Conservation (phyloP, 1,140 invertebrate species). For the Triops longicaudatus region DNA sequence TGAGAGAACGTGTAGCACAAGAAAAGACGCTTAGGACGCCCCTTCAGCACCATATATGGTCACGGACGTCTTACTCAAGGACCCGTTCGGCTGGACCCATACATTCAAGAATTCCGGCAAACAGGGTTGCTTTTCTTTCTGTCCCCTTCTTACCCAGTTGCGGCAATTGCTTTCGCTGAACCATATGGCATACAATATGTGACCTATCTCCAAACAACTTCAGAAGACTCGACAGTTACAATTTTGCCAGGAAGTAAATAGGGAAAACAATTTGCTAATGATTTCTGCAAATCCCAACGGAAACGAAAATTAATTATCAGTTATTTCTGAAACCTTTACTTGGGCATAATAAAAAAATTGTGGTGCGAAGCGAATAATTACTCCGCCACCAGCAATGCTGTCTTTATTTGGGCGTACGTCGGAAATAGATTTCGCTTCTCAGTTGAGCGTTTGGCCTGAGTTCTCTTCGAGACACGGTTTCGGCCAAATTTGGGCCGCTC, state of each 20-base stretch:
- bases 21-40: slow-evolving; percentile 9
- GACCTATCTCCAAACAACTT: background rate
- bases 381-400: slow-evolving; percentile 5
- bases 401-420: slow-evolving; percentile 4
- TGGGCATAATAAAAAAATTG: background rate
- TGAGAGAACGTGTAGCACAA: background rate
- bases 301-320: no score
- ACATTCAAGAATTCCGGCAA: background rate
- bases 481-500: background rate
- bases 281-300: no score
- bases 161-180: background rate
- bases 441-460: slow-evolving; percentile 5
- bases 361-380: background rate
- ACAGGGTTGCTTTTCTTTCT: background rate
- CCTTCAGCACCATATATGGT: slow-evolving; percentile 1
- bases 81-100: background rate
- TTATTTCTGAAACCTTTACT: background rate
- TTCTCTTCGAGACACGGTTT: background rate
- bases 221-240: background rate
- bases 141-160: background rate
- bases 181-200: background rate
- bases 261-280: background rate
- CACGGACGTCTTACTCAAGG: slow-evolving; percentile 8
- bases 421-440: slow-evolving; percentile 2
- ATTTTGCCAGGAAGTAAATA: background rate